Base-by-base conservation (phyloP, 2,113 vertebrate species). In the Myrmecophaga tridactyla region DNA sequence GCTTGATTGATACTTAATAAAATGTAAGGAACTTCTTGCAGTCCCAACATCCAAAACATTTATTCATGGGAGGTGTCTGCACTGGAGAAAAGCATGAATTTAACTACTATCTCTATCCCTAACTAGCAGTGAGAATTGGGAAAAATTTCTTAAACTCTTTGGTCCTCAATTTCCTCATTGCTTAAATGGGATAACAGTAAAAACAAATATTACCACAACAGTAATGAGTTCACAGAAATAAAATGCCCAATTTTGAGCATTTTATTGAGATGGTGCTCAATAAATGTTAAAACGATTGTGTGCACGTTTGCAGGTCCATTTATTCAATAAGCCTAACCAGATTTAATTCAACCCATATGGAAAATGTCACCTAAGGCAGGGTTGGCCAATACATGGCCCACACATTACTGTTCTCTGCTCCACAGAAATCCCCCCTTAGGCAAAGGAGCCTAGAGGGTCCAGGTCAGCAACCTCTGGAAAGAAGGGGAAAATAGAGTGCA, bases 371-470 rank as follows among this genome's bases (percentile, higher is more conserved):
- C 41, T 48, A 65, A 88, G 72, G 27, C 34, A 29, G 41, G 3
- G 2, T 29, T 48, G 53, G 31, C 53, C 21, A 58, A 2, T 13
- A 39, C 8, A 7, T 21, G 34, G 0, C 3, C 20, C 7, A 3
- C 58, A 60, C 7, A 20, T 7, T 25, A 56, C 15, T 43, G 31
- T 17, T 43, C 31, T 83, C 20, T 53, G 41, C 31, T 60, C 58
- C 21, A 3, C 7, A 39, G 67, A 80, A 43, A 17, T 13, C 17
- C 86, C 73, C 27, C n/a, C n/a, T 34, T 39, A 36, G 20, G 14
- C 34, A 17, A 76, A 60, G 75, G 14, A 81, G 51, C 51, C 76
- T 14, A 60, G 36, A 85, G 18, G 6, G 1, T 73, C 11, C 81
- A 14, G 6, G 1, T 73, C 23, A 25, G n/a, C 60, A 70, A 36